Evolutionary conservation across 1,140 invertebrate genomes (phyloP).

Genomic region (Hylaeus volcanicus): DNA sequence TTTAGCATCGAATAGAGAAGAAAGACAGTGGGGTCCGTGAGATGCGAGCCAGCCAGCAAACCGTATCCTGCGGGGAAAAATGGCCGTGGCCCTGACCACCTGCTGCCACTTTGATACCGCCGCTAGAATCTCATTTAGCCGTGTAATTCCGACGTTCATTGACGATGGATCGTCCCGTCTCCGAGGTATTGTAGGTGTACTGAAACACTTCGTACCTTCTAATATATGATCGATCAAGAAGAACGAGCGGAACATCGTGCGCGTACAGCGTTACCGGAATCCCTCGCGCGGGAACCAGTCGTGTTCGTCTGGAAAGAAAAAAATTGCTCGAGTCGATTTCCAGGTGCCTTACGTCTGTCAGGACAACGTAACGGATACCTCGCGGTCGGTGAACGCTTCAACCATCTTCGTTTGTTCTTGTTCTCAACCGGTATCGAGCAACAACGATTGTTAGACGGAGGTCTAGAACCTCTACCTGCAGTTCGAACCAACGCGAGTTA

Average conservation of each 20-base stretch:
- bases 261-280: conserved; percentile 40
- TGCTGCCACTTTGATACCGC: conserved; percentile 80
- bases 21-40: conserved; percentile 33
- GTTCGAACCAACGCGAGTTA: no score
- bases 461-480: no score
- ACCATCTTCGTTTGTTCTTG: no score
- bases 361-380: not conserved
- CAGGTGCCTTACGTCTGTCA: not conserved
- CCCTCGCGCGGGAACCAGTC: conserved; percentile 19
- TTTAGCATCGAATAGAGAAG: conserved; percentile 42
- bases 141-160: conserved; percentile 77
- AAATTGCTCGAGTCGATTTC: conserved; percentile 27
- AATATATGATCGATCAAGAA: conserved; percentile 66
- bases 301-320: not conserved
- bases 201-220: conserved; percentile 61
- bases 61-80: conserved; percentile 55
- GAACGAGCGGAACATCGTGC: conserved; percentile 47
- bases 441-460: no score
- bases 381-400: not conserved
- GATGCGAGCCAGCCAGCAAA: conserved; percentile 47
- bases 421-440: no score
- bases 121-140: conserved; percentile 78
- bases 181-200: conserved; percentile 61
- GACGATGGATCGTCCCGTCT: conserved; percentile 71
- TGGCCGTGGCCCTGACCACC: conserved; percentile 75